Evolutionary conservation across 1,140 invertebrate species (phyloP).

Genomic region (Arion vulgaris): DNA sequence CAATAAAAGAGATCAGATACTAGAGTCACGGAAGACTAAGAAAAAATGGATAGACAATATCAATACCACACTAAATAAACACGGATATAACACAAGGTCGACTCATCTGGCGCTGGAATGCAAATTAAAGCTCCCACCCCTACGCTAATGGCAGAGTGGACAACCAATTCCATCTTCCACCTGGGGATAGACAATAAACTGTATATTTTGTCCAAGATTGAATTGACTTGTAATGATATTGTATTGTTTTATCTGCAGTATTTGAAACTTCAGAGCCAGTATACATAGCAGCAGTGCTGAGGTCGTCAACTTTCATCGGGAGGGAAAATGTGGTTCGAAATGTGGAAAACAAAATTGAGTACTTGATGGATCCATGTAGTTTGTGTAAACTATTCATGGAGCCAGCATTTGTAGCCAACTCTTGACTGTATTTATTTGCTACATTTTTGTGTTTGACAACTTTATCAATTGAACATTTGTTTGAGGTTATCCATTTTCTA

Average conservation of each 20-base stretch:
- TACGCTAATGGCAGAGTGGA: neutral
- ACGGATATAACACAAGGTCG: no score
- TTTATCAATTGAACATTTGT: neutral
- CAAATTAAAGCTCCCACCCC: neutral
- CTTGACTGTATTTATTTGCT: neutral
- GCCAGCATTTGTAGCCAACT: neutral
- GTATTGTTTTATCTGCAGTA: conserved; percentile 23
- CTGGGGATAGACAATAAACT: neutral
- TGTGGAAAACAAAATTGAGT: neutral
- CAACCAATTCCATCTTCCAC: neutral
- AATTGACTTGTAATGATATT: no score
- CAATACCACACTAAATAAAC: no score
- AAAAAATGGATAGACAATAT: no score
- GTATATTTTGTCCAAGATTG: neutral
- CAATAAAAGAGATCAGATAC: no score
- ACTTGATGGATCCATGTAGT: neutral
- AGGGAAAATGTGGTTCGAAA: conserved; percentile 1
- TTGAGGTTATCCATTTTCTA: no score
- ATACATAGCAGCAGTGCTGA: conserved; percentile 12
- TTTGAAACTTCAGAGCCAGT: conserved; percentile 28
- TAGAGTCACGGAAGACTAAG: no score
- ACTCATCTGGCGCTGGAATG: no score
- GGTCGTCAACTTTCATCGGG: neutral
- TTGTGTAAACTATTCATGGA: neutral
- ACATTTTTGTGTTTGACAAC: neutral